A percentile compares a stretch with the other conserved stretches of the same genome.
phyloP scores from a whole-genome alignment of 2,888 invertebrate genomes.

The Lydus trimaculatus region DNA sequence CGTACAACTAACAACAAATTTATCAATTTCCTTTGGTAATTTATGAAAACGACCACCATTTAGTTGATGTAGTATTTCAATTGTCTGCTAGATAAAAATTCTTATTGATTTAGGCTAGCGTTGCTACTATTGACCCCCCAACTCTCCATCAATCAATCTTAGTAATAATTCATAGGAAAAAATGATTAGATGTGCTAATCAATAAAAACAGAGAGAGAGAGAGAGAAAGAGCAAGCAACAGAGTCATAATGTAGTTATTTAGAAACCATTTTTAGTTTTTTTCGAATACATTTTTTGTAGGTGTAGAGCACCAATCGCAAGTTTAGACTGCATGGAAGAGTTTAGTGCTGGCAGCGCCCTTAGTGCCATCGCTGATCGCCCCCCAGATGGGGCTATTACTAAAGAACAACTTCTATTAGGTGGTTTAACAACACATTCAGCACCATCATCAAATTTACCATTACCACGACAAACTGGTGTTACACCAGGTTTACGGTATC shows the following conservation, averaged over 20 bases:
- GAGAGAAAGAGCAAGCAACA: too few species aligned
- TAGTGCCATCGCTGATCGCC: slow-evolving; percentile 59
- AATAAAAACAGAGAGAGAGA: too few species aligned
- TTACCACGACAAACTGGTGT: slow-evolving; percentile 71
- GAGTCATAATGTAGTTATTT: not conserved
- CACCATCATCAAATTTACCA: slow-evolving; percentile 59
- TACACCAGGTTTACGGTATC: slow-evolving; percentile 85
- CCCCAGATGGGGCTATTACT: slow-evolving; percentile 62
- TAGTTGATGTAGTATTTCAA: not conserved
- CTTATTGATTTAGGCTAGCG: not conserved
- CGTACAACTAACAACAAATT: too few species aligned
- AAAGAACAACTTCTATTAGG: slow-evolving; percentile 66
- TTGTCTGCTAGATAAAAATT: not conserved
- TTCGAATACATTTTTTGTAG: slow-evolving; percentile 60
- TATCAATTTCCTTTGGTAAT: too few species aligned
- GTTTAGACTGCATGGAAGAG: slow-evolving; percentile 94
- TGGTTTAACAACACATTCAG: slow-evolving; percentile 53
- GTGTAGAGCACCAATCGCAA: slow-evolving; percentile 92
- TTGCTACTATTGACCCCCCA: not conserved
- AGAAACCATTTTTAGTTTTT: not conserved
- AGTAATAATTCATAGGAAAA: not conserved
- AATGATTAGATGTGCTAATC: too few species aligned
- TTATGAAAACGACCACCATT: too few species aligned
- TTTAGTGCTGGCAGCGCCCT: slow-evolving; percentile 73
- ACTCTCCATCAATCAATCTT: not conserved